phyloP scores from a whole-genome alignment of 2,113 vertebrate genomes.

The Alethe diademata region DNA sequence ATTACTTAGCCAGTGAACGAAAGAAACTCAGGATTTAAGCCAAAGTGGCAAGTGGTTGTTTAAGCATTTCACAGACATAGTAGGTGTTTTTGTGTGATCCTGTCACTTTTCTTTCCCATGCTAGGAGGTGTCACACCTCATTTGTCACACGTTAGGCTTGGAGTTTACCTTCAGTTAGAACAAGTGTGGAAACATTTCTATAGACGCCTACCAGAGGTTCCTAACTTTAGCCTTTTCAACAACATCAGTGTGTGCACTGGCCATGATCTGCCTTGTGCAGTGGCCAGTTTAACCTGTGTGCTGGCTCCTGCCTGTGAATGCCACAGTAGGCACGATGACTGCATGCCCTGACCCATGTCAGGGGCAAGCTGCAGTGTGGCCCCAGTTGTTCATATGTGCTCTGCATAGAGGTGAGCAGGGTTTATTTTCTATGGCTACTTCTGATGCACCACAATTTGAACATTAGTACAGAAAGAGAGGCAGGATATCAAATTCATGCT shows the following conservation, averaged over 20 bases:
- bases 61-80: not conserved
- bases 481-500: not conserved
- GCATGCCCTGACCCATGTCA: not conserved
- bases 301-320: not conserved
- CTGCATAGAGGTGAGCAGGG: not conserved
- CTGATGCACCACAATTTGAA: not conserved
- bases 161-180: not conserved
- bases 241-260: not conserved
- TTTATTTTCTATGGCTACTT: not conserved
- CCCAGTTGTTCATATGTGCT: not conserved
- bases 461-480: not conserved
- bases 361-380: not conserved
- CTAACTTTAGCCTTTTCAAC: not conserved
- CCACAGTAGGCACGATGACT: accelerated
- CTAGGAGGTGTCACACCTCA: not conserved
- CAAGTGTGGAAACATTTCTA: not conserved
- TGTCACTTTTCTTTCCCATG: not conserved
- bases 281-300: not conserved
- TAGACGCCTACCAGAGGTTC: not conserved
- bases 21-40: not conserved
- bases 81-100: not conserved
- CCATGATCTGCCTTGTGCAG: not conserved
- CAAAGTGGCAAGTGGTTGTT: not conserved
- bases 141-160: not conserved
- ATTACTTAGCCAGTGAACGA: not conserved